Evolutionary conservation across 2,888 invertebrate genomes (phyloP).

Genomic region (Eilema depressum): DNA sequence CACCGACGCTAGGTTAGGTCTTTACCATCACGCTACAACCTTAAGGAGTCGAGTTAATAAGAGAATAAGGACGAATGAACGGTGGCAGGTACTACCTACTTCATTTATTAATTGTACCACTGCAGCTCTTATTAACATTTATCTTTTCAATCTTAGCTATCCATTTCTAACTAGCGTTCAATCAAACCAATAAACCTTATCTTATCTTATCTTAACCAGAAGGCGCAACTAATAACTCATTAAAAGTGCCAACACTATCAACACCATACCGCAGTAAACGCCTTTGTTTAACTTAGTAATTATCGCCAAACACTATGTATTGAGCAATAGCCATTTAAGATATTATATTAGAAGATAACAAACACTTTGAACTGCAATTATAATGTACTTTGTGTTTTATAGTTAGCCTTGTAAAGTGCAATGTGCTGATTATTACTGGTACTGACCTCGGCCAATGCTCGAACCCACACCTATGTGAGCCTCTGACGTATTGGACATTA

Average conservation of each 20-base stretch:
- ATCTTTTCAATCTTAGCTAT: too few species aligned
- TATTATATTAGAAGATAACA: not conserved
- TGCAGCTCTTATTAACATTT: too few species aligned
- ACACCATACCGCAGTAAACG: not conserved
- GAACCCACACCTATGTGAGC: not conserved
- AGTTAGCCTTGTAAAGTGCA: constrained; percentile 6
- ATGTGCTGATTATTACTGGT: not conserved
- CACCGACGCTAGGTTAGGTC: too few species aligned
- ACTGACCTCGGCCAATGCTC: not conserved
- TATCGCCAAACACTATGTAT: not conserved
- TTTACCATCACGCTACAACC: too few species aligned
- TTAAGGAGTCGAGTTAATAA: too few species aligned
- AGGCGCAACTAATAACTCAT: too few species aligned
- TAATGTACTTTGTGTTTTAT: constrained; percentile 3
- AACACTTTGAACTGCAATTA: not conserved
- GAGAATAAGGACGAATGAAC: too few species aligned
- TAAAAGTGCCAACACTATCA: not conserved
- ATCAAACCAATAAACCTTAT: not conserved
- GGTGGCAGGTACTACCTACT: too few species aligned
- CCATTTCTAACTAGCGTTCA: not conserved
- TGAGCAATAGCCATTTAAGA: not conserved
- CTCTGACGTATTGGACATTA: not conserved
- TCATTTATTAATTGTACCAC: too few species aligned
- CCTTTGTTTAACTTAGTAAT: not conserved
- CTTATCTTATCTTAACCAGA: too few species aligned